phyloP scores from a whole-genome alignment of 2,113 vertebrate species.

The Cebus imitator region DNA sequence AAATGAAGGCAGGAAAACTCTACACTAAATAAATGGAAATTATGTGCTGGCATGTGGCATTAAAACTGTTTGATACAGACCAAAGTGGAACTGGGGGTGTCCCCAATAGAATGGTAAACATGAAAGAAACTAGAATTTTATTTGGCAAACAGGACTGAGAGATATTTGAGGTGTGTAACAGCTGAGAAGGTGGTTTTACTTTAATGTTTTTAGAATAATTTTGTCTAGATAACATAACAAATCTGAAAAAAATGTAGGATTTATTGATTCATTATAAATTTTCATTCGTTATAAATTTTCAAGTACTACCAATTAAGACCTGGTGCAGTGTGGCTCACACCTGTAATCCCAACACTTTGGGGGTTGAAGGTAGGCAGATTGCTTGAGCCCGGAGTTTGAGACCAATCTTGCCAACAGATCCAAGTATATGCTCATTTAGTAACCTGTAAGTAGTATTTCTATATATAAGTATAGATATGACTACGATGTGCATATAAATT shows the following conservation, averaged over 20 bases:
- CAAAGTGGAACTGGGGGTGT: neutral
- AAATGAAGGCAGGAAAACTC: neutral
- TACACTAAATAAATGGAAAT: neutral
- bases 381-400: too few relatives aligned
- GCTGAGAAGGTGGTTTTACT: neutral
- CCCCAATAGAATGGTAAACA: too few relatives aligned
- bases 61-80: neutral
- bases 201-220: neutral
- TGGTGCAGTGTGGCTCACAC: too few relatives aligned
- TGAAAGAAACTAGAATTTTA: neutral
- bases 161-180: neutral
- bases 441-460: neutral
- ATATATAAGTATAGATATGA: neutral
- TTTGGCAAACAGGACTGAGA: neutral
- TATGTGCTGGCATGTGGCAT: neutral
- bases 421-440: too few relatives aligned
- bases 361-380: too few relatives aligned
- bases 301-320: neutral
- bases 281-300: neutral
- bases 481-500: neutral
- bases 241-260: neutral
- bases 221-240: neutral
- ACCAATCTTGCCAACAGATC: too few relatives aligned
- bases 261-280: neutral
- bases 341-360: too few relatives aligned